Base-by-base conservation (phyloP, 92 coral and sea anemone genomes). In the Pocillopora grandis region DNA sequence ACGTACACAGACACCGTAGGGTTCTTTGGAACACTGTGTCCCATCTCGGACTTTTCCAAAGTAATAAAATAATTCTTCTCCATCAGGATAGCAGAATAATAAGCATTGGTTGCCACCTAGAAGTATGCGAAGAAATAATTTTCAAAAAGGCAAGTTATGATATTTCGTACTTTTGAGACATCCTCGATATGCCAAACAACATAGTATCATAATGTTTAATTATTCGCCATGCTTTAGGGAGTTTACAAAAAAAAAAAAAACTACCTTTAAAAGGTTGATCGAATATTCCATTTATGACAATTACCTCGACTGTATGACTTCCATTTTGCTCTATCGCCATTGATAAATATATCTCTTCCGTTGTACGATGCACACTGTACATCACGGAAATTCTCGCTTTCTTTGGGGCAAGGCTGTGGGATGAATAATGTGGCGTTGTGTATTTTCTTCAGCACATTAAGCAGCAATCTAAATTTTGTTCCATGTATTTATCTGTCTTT, bases 21-120 rank as follows among this genome's bases (percentile, higher is more conserved):
- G 98, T 58, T 86, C 90, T 36, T 90, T 82, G 18, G 87, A 81
- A 66, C 98, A 94, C 81, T 85, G 87, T 10, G 98, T 94, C 27
- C 98, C 98, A 80, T 94, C 98, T 19, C 66, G 63, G 37, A 84
- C 95, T 31, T 89, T 91, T 70, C 98, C 98, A 84, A 94, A 92
- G 74, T 87, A 94, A 37, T 81, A 87, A 16, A 80, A 76, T 21
- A 87, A 76, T 31, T 90, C 84, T 16, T 85, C 91, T 58, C 91
- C 90, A 62, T 87, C 72, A 14, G 95, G 98, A 61, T 93, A 89
- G 78, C 98, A 94, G 78, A 84, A 92, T 79, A 92, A 67, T 75
- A 80, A 63, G 56, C 98, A 94, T 42, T 65, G 71, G 33, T 52
- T 11, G 59, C 66, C 86, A 27, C 95, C 98, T 94, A 4, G 33